Base-by-base conservation (phyloP, 2,797 vertebrate species). In the Dallia pectoralis region DNA sequence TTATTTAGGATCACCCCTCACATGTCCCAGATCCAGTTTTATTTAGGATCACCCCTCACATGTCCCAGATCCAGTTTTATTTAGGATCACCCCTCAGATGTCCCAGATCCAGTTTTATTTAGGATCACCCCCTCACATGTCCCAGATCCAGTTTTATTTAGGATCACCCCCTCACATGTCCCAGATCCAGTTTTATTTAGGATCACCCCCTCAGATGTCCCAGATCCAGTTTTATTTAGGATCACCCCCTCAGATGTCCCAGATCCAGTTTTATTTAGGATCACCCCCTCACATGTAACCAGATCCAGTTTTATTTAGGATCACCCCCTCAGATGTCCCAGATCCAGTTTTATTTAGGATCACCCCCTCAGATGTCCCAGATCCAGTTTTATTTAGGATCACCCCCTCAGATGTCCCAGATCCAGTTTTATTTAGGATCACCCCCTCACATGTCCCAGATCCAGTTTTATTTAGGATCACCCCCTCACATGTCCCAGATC, bases 71-170 rank as follows among this genome's bases (percentile, higher is more conserved):
- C 81, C 77, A 61, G 36, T 3, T 71, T 61, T 73, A 78, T 84
- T 83, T 82, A 51, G 80, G 85, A 88, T 91, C 69, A 88, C 89
- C 77, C 69, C 81, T 71, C 74, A 36, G 71, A 72, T 73, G n/a
- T 77, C 78, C 73, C 49, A 71, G 83, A 87, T 89, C 87, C 81
- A 87, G 83, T 87, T 83, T 3, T 12, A 22, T 25, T 11, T 14
- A 11, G 59, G 59, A 12, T 11, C 22, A 70, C 71, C 25, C 36
- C 36, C 36, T 40, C 36, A 40, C 6, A 40, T 9, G 4, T 6
- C 36, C 80, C 77, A 62, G 36, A 40, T 70, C 62, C 73, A 78
- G 84, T 40, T 40, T 9, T 9, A 5, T 40, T 83, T 82, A 49
- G 80, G 85, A 87, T 90, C 68, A 88, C 36, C 36, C 6, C 2